Base-by-base conservation (phyloP, 2,888 invertebrate genomes). In the Idaea biselata region DNA sequence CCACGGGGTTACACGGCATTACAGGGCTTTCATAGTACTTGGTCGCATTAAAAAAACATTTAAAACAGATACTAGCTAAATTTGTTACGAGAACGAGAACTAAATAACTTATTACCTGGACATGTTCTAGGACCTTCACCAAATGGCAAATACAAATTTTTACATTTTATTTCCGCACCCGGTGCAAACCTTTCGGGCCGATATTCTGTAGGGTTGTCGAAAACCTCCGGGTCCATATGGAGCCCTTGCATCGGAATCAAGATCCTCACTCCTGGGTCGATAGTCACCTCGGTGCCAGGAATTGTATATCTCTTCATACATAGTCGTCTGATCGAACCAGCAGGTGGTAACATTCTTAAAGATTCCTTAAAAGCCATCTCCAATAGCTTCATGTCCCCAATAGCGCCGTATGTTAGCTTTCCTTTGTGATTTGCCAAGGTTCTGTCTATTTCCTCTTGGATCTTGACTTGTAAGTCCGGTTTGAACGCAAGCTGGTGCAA, bases 401-500 rank as follows among this genome's bases (percentile, higher is more conserved):
- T 62, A 16, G 75, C 72, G 11, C 80, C 79, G 31, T 77, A 79
- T 18, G 68, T 71, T 14, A 80, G 59, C 59, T 74, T 73, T 25
- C 73, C 68, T 58, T 75, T 60, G 60, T 79, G 63, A 67, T 75
- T 76, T 14, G 61, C 60, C 44, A 81, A 64, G 6, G 77, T 72
- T 14, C 16, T 60, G 60, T 80, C 83, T 31, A 87, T 75, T 70
- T 88, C 83, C 16, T 75, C 62, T 62, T 81, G 80, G 6, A 82
- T 72, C 60, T 74, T 78, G 3, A 72, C 65, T 66, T 87, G 87
- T 17, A 82, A 70, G 7, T 81, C 75, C 6, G 80, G 81, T 63
- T 85, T 66, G 25, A 74, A 71, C 1, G 87, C 81, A 8, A 82
- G 65, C 61, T 77, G 73, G 33, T 82, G 81, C 5, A 78, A 59